These are phyloP conservation scores for Congeria kusceri DNA, from an alignment of 2,888 invertebrate species.

Conservation along the genomic window DNA sequence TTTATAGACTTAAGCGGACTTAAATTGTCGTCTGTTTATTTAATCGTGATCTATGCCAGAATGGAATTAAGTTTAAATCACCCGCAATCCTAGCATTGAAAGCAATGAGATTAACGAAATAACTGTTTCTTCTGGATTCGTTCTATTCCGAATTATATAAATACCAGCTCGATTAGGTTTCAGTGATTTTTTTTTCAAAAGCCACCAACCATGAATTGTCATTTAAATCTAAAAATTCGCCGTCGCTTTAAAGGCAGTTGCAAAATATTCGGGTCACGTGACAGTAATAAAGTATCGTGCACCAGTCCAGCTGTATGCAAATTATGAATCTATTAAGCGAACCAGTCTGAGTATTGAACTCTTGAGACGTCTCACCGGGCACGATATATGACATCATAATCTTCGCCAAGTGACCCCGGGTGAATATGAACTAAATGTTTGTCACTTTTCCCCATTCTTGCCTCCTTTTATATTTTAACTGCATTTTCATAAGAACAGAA, in stretches of 20 bases:
- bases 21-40: no score
- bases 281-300: slow-evolving; percentile 27
- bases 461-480: slow-evolving; percentile 22
- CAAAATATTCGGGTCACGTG: slow-evolving; percentile 44
- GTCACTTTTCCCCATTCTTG: slow-evolving; percentile 3
- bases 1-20: no score
- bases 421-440: slow-evolving; percentile 33
- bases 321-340: slow-evolving; percentile 38
- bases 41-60: no score
- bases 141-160: no score
- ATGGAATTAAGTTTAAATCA: no score
- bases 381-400: slow-evolving; percentile 41
- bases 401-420: slow-evolving; percentile 33
- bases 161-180: no score
- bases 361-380: slow-evolving; percentile 36
- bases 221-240: slow-evolving; percentile 37
- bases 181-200: slow-evolving; percentile 9
- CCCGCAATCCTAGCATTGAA: no score
- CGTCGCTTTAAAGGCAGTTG: slow-evolving; percentile 38
- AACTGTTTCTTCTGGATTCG: no score
- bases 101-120: no score
- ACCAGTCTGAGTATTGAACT: slow-evolving; percentile 41
- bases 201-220: slow-evolving; percentile 18
- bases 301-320: slow-evolving; percentile 53
- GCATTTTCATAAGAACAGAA: slow-evolving; percentile 19